Base-by-base conservation (phyloP, 2,113 vertebrate species). In the Melanotaenia duboulayi region DNA sequence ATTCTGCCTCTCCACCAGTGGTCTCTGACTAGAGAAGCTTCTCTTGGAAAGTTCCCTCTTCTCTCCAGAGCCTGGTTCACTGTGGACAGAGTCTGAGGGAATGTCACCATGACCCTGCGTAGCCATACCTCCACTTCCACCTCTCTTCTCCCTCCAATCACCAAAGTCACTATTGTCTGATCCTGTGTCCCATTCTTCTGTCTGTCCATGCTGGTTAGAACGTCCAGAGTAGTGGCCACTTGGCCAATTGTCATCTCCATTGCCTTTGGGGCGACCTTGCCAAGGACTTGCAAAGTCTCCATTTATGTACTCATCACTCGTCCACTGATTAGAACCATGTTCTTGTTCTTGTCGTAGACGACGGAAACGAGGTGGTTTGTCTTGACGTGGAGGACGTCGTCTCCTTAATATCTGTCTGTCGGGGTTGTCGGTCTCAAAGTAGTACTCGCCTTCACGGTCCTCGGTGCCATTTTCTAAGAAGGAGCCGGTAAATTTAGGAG, bases 1-100 rank as follows among this genome's bases (percentile, higher is more conserved):
- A 92, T 94, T 97, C 87, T 99, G 97, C 37, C 98, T 89, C 61
- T 99, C 98, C 0, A 94, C 95, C 19, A 98, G 77, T 0, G 98
- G 98, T 42, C 98, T 95, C 76, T 99, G 98, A 82, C 98, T 97
- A 1, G 98, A 99, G 90, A 99, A 99, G 86, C 98, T 99, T 73
- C 98, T 92, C 87, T 99, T 99, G 3, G 97, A 96, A 42, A 98
- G 87, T 50, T 99, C 98, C 83, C 96, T 96, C 93, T 97, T 99
- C 89, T 99, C 97, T 0, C 93, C 93, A 39, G 94, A 42, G 63
- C 91, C 71, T 1, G 90, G 91, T 1, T 95, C 95, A 0, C 92
- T 58, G 0, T 95, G 94, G 61, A 93, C 88, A 0, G 92, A 57
- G 0, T 99, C 97, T 0, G 90, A 92, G 10, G 93, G 93, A 8